Evolutionary conservation across 2,888 invertebrate genomes (phyloP).

Genomic region (Rhingia rostrata): DNA sequence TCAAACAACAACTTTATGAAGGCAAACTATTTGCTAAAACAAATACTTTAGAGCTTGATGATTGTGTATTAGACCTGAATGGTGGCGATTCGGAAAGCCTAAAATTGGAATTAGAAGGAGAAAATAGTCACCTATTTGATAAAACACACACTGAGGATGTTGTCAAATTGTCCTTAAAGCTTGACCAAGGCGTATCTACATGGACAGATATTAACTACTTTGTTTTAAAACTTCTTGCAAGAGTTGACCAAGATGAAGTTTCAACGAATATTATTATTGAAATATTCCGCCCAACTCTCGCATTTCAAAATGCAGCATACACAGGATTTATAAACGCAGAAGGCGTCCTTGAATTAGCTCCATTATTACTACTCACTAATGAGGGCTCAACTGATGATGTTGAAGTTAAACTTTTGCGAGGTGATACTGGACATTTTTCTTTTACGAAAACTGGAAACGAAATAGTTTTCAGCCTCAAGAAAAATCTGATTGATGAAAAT

Average conservation of each 20-base stretch:
- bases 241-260: slow-evolving; percentile 13
- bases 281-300: slow-evolving; percentile 1
- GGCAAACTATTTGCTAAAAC: slow-evolving; percentile 12
- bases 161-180: not conserved
- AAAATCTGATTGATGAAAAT: not conserved
- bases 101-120: slow-evolving; percentile 5
- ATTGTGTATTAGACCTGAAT: not conserved
- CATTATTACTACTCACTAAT: slow-evolving; percentile 17
- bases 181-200: not conserved
- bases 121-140: not conserved
- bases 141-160: not conserved
- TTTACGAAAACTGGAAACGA: slow-evolving; percentile 2
- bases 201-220: slow-evolving; percentile 8
- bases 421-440: slow-evolving; percentile 20
- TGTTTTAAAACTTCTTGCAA: not conserved
- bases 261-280: slow-evolving; percentile 34
- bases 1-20: slow-evolving; percentile 15
- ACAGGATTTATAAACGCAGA: slow-evolving; percentile 21
- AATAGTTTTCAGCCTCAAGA: slow-evolving; percentile 6
- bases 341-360: slow-evolving; percentile 12
- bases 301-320: slow-evolving; percentile 26
- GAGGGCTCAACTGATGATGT: slow-evolving; percentile 15
- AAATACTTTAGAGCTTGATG: slow-evolving; percentile 3
- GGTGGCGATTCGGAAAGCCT: not conserved
- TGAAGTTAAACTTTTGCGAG: slow-evolving; percentile 8